Percentiles rank a stretch among this genome's conserved stretches.
Evolutionary conservation across 2,113 vertebrate species (phyloP).

Genomic region (Corythornis cristatus): DNA sequence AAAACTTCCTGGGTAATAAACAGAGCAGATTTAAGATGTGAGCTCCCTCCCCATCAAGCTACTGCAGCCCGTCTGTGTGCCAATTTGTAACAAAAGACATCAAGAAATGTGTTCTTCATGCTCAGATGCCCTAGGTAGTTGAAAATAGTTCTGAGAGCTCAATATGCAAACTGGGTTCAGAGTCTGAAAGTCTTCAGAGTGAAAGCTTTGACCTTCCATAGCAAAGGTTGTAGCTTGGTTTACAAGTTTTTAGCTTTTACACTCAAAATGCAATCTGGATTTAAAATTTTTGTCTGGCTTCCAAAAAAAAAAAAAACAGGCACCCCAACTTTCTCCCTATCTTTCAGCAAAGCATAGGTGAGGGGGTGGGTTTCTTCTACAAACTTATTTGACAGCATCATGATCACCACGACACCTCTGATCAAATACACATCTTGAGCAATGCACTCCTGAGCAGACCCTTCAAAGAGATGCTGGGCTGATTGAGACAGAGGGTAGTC

Average conservation of each 20-base stretch:
- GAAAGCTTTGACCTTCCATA: conserved; percentile 73
- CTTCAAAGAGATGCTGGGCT: background rate
- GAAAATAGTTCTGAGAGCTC: conserved; percentile 77
- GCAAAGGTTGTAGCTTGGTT: conserved; percentile 14
- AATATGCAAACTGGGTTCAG: conserved; percentile 74
- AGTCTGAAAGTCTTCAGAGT: conserved; percentile 71
- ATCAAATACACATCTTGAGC: background rate
- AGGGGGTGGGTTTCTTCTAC: background rate
- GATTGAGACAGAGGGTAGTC: background rate
- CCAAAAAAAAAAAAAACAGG: background rate
- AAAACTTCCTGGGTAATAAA: conserved; percentile 81
- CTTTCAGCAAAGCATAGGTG: background rate
- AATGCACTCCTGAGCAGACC: background rate
- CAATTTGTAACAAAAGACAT: conserved; percentile 81
- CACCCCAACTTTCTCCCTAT: background rate
- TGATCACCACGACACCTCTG: background rate
- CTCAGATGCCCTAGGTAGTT: conserved; percentile 68
- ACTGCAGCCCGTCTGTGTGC: conserved; percentile 71
- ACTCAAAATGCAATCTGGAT: background rate
- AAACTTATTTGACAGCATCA: background rate
- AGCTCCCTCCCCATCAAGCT: conserved; percentile 28
- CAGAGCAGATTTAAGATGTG: conserved; percentile 71
- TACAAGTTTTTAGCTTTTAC: background rate
- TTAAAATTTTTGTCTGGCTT: background rate
- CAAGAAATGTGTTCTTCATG: conserved; percentile 78